Conservation (phyloP, 1,140 invertebrate genomes). For the Parapsyche elsis region DNA sequence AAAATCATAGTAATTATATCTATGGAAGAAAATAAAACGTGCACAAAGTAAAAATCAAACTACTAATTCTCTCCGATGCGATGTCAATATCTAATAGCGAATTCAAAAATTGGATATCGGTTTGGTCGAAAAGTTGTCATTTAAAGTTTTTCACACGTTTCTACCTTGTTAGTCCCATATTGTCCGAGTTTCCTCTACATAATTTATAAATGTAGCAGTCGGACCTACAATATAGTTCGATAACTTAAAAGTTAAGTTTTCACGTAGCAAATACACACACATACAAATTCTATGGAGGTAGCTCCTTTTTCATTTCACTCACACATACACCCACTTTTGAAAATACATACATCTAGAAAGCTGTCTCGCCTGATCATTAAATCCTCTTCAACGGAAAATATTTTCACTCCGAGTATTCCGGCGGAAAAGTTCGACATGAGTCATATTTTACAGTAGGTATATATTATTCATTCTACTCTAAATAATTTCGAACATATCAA, state of each 20-base stretch:
- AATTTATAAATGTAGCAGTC: conserved; percentile 40
- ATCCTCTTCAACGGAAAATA: conserved; percentile 26
- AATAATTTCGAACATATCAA: too few species aligned
- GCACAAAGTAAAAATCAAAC: too few species aligned
- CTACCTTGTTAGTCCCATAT: conserved; percentile 42
- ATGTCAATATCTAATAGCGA: neutral
- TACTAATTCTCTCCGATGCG: too few species aligned
- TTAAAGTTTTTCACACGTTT: conserved; percentile 41
- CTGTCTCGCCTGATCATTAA: conserved; percentile 1
- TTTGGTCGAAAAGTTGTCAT: neutral
- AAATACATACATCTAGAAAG: neutral
- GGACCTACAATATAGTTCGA: conserved; percentile 21
- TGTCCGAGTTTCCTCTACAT: conserved; percentile 41
- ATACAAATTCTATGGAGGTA: neutral
- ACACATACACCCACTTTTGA: too few species aligned
- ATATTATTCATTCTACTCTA: too few species aligned
- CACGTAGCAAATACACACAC: conserved; percentile 19
- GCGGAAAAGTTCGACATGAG: neutral
- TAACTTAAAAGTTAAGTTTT: conserved; percentile 41
- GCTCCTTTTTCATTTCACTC: too few species aligned
- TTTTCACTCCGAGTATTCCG: neutral
- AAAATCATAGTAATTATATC: too few species aligned
- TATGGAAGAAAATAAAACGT: too few species aligned
- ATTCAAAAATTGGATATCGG: conserved; percentile 16
- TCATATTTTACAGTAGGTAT: too few species aligned